phyloP scores from a whole-genome alignment of 2,888 invertebrate genomes.

The Nudaria mundana region DNA sequence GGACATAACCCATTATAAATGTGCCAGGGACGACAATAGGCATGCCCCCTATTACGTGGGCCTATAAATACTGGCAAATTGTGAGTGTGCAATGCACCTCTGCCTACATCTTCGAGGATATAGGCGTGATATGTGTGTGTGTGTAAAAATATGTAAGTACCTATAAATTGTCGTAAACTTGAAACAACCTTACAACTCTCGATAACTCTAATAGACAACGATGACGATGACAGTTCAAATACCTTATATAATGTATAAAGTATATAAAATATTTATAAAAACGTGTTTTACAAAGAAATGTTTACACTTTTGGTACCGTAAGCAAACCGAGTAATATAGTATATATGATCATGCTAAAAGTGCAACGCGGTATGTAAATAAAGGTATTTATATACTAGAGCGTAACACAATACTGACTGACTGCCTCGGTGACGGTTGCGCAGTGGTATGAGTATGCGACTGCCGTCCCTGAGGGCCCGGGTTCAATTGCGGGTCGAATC shows the following conservation, averaged over 20 bases:
- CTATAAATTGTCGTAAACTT: too few species aligned
- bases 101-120: not conserved
- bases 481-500: too few species aligned
- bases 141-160: too few species aligned
- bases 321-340: constrained; percentile 37
- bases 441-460: too few species aligned
- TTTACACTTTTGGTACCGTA: constrained; percentile 27
- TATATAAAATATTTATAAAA: not conserved
- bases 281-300: not conserved
- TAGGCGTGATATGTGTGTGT: not conserved
- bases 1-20: too few species aligned
- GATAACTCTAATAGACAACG: too few species aligned
- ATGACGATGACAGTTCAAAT: not conserved
- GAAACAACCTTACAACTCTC: too few species aligned
- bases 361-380: constrained; percentile 24
- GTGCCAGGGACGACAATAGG: too few species aligned
- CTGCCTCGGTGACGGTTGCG: too few species aligned
- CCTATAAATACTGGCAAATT: not conserved
- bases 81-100: not conserved
- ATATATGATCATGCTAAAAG: constrained; percentile 42
- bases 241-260: not conserved
- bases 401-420: too few species aligned
- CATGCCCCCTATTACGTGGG: too few species aligned
- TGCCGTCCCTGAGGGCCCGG: too few species aligned
- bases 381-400: not conserved